A percentile compares a stretch with the other conserved stretches of the same genome.
phyloP scores from a whole-genome alignment of 2,113 vertebrate species.

The Dolichallabes microphthalmus region DNA sequence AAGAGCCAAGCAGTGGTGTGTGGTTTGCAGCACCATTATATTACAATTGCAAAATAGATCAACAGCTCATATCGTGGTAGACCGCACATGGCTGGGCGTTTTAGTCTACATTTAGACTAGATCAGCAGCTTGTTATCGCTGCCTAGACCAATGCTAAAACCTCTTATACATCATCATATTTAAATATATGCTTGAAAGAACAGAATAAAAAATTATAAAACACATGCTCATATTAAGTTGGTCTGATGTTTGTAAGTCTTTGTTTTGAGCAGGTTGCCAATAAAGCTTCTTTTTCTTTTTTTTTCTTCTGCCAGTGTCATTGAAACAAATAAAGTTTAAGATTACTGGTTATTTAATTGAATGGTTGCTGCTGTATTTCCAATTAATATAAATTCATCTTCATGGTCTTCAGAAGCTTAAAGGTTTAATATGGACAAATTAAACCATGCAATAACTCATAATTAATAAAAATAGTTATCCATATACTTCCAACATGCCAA shows the following conservation, averaged over 20 bases:
- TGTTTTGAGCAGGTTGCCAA: slow-evolving; percentile 71
- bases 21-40: slow-evolving; percentile 41
- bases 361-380: neutral
- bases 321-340: slow-evolving; percentile 40
- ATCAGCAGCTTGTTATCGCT: slow-evolving; percentile 67
- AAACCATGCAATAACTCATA: neutral
- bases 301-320: slow-evolving; percentile 57
- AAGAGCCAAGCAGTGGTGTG: slow-evolving; percentile 48
- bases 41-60: slow-evolving; percentile 30
- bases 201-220: slow-evolving; percentile 75
- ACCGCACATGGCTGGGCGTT: slow-evolving; percentile 53
- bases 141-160: slow-evolving; percentile 70
- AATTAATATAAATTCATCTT: neutral
- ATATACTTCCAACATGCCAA: neutral
- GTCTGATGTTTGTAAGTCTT: slow-evolving; percentile 68
- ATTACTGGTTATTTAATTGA: slow-evolving; percentile 4
- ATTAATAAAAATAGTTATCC: neutral
- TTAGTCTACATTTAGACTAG: slow-evolving; percentile 68
- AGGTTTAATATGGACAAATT: neutral
- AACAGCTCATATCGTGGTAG: slow-evolving; percentile 39
- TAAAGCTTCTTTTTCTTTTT: slow-evolving; percentile 74
- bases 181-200: slow-evolving; percentile 66
- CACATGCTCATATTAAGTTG: slow-evolving; percentile 69
- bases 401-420: no score
- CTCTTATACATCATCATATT: slow-evolving; percentile 63